phyloP scores from a whole-genome alignment of 2,797 vertebrate genomes.

The Ctenosaura bakeri region DNA sequence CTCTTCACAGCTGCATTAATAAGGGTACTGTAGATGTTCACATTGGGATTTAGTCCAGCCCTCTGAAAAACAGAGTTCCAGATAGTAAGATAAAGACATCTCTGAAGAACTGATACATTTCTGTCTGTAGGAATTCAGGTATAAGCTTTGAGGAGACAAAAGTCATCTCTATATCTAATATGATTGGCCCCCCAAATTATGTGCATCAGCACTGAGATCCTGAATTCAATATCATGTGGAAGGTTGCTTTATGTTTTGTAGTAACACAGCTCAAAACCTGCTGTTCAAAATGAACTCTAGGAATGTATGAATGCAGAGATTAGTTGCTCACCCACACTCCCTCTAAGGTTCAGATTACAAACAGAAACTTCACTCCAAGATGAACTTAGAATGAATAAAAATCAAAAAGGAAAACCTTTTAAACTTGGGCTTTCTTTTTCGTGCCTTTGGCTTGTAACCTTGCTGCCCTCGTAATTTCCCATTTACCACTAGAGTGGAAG shows the following conservation, averaged over 20 bases:
- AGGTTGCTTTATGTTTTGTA: not conserved
- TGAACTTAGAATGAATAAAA: too few species aligned
- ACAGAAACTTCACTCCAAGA: not conserved
- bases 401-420: not conserved
- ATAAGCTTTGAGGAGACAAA: not conserved
- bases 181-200: not conserved
- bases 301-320: not conserved
- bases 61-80: conserved; percentile 75
- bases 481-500: not conserved
- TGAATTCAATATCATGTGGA: too few species aligned
- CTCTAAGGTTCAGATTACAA: not conserved
- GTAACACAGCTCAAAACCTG: not conserved
- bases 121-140: accelerated
- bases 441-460: not conserved
- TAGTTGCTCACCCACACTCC: not conserved
- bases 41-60: conserved; percentile 86
- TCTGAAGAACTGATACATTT: not conserved
- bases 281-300: not conserved
- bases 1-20: conserved; percentile 86
- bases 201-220: not conserved
- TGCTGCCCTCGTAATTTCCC: not conserved
- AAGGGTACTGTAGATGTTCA: conserved; percentile 89
- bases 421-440: not conserved
- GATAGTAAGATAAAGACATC: not conserved
- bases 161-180: too few species aligned